Percentiles rank a stretch among this genome's conserved stretches.
phyloP scores from a whole-genome alignment of 2,888 invertebrate species.

The Eilema sororculum region DNA sequence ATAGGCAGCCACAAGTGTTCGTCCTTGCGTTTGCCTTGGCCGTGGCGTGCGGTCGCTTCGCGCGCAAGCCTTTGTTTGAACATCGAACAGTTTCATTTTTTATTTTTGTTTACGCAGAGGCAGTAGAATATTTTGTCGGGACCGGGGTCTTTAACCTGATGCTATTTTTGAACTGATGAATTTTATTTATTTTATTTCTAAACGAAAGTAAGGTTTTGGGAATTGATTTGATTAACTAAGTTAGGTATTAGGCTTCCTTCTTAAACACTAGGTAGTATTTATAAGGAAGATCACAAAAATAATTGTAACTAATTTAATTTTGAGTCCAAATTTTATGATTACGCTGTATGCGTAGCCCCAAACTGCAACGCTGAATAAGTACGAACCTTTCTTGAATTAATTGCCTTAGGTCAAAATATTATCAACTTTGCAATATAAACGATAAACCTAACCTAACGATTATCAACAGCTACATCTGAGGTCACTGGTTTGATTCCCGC shows the following conservation, averaged over 20 bases:
- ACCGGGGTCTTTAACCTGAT: conserved; percentile 73
- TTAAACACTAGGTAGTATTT: background rate
- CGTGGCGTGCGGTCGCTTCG: conserved; percentile 74
- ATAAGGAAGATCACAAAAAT: no score
- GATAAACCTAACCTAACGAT: background rate
- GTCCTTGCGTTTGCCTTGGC: conserved; percentile 82
- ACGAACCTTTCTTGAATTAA: background rate
- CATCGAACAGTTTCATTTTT: conserved; percentile 68
- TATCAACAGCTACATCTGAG: background rate
- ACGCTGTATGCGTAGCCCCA: background rate
- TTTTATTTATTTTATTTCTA: conserved; percentile 29
- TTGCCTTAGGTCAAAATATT: background rate
- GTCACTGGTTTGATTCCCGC: background rate
- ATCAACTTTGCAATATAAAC: background rate
- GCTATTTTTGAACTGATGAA: conserved; percentile 31
- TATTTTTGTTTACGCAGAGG: conserved; percentile 69
- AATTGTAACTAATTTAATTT: background rate
- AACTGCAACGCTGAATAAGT: background rate
- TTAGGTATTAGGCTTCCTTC: no score
- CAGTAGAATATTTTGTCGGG: conserved; percentile 64
- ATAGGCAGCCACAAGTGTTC: conserved; percentile 41
- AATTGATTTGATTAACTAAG: no score
- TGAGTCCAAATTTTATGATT: background rate
- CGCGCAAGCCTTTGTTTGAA: conserved; percentile 80
- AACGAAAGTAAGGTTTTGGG: conserved; percentile 33